Base-by-base conservation (phyloP, 2,797 vertebrate genomes). In the Pseudotriccus pelzelni region DNA sequence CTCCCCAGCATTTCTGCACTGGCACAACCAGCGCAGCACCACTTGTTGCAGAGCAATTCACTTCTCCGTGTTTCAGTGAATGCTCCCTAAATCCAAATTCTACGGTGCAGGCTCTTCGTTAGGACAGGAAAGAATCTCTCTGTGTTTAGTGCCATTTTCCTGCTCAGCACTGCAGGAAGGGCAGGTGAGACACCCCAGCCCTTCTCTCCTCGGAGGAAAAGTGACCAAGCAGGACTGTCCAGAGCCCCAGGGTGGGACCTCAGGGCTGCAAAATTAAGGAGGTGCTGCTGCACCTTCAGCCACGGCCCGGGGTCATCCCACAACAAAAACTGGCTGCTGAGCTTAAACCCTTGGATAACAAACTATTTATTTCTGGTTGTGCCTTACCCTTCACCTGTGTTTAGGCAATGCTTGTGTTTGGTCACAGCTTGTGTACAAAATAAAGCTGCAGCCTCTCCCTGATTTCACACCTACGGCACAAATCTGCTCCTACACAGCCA, bases 391-490 rank as follows among this genome's bases (percentile, higher is more conserved):
- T 37, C 37, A 24, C 19, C 5, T 1, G 2, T 7, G 19, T 3
- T 41, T 13, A 82, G 30, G 18, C 25, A 37, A 14, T 7, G 34
- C 37, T 62, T 12, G 5, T 22, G 37, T 87, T 22, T 84, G 62
- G 24, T 81, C 41, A 52, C 30, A n/a, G 53, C 9, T 25, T 52
- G 8, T 5, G 44, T 27, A 22, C 5, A 23, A 34, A 82, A 59
- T 14, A 78, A 60, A 76, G 63, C 67, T 72, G 79, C 82, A 81
- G 82, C 60, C 81, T 78, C 81, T 78, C 78, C 32, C 88, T 87
- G 58, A 16, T 43, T 27, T 55, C 37, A 68, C 86, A 85, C 41
- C 79, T 56, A 14, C 75, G 74, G 14, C 58, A 14, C 8, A 14
- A 55, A 87, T 20, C 79, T 84, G 83, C 52, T 82, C 85, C 85